Evolutionary conservation across 2,797 vertebrate genomes (phyloP).

Genomic region (Hypotaenidia philippensis): DNA sequence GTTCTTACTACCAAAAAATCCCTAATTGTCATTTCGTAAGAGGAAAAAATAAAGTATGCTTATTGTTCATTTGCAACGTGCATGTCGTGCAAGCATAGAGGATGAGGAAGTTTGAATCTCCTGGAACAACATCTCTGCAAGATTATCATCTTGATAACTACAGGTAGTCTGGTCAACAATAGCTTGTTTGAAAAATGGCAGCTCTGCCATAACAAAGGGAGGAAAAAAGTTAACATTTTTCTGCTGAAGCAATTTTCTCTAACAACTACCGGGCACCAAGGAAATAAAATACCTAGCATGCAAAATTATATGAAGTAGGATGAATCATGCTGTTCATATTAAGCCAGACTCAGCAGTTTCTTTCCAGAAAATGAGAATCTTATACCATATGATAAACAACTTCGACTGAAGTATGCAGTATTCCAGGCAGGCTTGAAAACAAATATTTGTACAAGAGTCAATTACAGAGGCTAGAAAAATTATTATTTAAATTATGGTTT

Average conservation of each 20-base stretch:
- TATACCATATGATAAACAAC: constrained; percentile 88
- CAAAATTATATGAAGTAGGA: constrained; percentile 78
- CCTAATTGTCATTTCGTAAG: background rate
- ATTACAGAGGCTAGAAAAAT: constrained; percentile 69
- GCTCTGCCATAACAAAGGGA: constrained; percentile 57
- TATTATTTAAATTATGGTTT: constrained; percentile 54
- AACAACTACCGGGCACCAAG: constrained; percentile 64
- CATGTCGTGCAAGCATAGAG: background rate
- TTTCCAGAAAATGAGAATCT: constrained; percentile 82
- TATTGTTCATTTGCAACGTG: background rate
- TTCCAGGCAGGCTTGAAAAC: constrained; percentile 85
- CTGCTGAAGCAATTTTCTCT: constrained; percentile 65
- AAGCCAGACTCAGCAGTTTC: constrained; percentile 88
- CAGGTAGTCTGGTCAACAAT: constrained; percentile 16
- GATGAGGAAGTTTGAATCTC: background rate
- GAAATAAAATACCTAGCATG: constrained; percentile 77
- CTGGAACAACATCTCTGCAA: background rate
- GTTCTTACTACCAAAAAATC: background rate
- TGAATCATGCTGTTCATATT: constrained; percentile 87
- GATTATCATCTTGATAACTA: constrained; percentile 32
- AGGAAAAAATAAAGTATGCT: background rate
- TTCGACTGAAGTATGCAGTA: constrained; percentile 82
- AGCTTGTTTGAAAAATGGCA: constrained; percentile 40
- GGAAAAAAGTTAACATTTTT: constrained; percentile 43
- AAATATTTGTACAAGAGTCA: constrained; percentile 80